A percentile compares a stretch with the other conserved stretches of the same genome.
phyloP scores from a whole-genome alignment of 1,140 invertebrate species.

The Vanessa tameamea region DNA sequence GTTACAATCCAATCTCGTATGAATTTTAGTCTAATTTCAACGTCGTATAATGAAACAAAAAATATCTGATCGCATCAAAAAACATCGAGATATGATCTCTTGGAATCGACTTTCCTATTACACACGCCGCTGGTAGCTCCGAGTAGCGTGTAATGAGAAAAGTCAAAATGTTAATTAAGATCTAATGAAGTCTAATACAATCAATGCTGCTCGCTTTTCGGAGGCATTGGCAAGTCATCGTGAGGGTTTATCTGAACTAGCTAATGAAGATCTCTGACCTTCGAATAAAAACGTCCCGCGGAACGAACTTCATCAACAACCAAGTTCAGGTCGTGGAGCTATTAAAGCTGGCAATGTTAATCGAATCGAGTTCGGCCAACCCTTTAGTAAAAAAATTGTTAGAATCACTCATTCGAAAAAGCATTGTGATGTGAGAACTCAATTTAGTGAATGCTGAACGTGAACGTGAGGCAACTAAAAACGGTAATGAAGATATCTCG shows the following conservation, averaged over 20 bases:
- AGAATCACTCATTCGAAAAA: constrained; percentile 66
- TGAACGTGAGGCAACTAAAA: constrained; percentile 62
- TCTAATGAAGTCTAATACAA: constrained; percentile 80
- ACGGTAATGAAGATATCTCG: constrained; percentile 70
- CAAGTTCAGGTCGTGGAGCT: constrained; percentile 42
- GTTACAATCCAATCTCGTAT: constrained; percentile 42
- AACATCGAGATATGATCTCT: constrained; percentile 63
- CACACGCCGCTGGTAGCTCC: constrained; percentile 65
- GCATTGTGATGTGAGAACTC: constrained; percentile 78
- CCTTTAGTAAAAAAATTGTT: constrained; percentile 77
- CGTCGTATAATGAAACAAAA: constrained; percentile 58
- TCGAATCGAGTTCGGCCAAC: constrained; percentile 78
- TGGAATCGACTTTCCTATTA: constrained; percentile 72
- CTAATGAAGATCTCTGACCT: constrained; percentile 58
- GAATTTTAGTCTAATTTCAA: constrained; percentile 60
- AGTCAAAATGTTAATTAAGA: constrained; percentile 79
- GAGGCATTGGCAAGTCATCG: constrained; percentile 74
- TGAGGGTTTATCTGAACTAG: constrained; percentile 57
- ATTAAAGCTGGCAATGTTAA: constrained; percentile 61
- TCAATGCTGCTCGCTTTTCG: constrained; percentile 74
- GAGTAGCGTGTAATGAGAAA: constrained; percentile 79
- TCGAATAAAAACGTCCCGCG: constrained; percentile 37
- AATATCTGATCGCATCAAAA: constrained; percentile 58
- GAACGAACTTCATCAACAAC: constrained; percentile 40
- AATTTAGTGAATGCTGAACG: constrained; percentile 69